Percentiles rank a stretch among this genome's conserved stretches.
Evolutionary conservation across 2,113 vertebrate genomes (phyloP).

Genomic region (Girardinichthys multiradiatus): DNA sequence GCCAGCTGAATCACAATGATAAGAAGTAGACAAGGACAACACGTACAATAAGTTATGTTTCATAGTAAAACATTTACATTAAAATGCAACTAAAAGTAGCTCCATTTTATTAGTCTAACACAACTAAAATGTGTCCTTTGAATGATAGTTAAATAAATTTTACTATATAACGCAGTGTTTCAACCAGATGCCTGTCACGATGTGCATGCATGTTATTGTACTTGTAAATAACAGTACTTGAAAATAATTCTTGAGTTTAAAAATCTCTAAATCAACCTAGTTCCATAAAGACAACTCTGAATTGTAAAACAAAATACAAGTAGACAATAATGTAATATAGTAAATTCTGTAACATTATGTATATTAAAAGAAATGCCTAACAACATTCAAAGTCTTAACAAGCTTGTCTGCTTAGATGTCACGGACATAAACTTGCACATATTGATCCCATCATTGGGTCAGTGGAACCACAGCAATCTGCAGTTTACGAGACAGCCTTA

Average conservation of each 20-base stretch:
- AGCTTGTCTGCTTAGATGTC: not conserved
- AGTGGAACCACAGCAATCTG: not conserved
- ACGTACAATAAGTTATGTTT: not conserved
- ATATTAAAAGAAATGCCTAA: not conserved
- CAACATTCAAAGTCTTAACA: not conserved
- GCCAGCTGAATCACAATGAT: constrained; percentile 67
- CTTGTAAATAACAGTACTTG: constrained; percentile 8
- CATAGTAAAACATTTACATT: not conserved
- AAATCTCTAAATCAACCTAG: constrained; percentile 9
- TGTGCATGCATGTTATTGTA: constrained; percentile 1
- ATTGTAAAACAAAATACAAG: constrained; percentile 3
- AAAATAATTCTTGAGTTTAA: no score
- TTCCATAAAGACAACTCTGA: not conserved
- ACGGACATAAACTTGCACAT: not conserved
- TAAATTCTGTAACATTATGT: not conserved
- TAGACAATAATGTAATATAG: not conserved
- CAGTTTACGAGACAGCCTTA: no score
- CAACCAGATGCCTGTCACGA: constrained; percentile 1
- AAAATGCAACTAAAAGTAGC: not conserved
- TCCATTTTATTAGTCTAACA: not conserved
- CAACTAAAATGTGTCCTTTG: not conserved
- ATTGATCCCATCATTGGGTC: not conserved
- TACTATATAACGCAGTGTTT: not conserved
- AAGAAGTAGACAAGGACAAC: constrained; percentile 59
- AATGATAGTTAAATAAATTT: not conserved